Conservation (phyloP, 2,797 vertebrate species). For the Ispidina lecontei region DNA sequence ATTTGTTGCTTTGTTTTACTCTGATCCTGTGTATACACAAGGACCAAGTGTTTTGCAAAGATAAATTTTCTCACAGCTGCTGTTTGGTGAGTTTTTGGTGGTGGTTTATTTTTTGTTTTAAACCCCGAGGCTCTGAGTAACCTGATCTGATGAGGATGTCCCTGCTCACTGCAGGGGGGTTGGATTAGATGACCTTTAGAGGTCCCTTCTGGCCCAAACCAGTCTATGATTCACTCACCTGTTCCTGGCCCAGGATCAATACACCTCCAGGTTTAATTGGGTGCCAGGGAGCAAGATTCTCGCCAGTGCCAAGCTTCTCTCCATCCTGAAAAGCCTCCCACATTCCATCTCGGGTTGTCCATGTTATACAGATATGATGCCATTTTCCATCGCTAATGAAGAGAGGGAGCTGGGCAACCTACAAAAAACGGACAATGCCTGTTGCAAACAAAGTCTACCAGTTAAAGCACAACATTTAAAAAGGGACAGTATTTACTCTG, state of each 20-base stretch:
- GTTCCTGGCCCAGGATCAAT: slow-evolving; percentile 96
- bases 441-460: neutral
- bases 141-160: too few species aligned
- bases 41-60: neutral
- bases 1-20: neutral
- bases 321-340: slow-evolving; percentile 98
- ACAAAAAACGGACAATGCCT: neutral
- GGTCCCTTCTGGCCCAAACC: too few species aligned
- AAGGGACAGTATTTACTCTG: neutral
- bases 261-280: slow-evolving; percentile 96
- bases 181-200: too few species aligned
- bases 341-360: slow-evolving; percentile 95
- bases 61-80: neutral
- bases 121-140: neutral
- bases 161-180: too few species aligned
- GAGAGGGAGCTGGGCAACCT: slow-evolving; percentile 95
- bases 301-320: slow-evolving; percentile 88
- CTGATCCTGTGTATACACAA: neutral
- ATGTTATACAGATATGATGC: slow-evolving; percentile 96
- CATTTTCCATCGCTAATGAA: slow-evolving; percentile 93
- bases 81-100: neutral
- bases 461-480: neutral
- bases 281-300: slow-evolving; percentile 97
- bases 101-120: neutral
- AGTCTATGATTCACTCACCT: slow-evolving; percentile 81